Conservation (phyloP, 2,797 vertebrate genomes). For the Spea hammondii region DNA sequence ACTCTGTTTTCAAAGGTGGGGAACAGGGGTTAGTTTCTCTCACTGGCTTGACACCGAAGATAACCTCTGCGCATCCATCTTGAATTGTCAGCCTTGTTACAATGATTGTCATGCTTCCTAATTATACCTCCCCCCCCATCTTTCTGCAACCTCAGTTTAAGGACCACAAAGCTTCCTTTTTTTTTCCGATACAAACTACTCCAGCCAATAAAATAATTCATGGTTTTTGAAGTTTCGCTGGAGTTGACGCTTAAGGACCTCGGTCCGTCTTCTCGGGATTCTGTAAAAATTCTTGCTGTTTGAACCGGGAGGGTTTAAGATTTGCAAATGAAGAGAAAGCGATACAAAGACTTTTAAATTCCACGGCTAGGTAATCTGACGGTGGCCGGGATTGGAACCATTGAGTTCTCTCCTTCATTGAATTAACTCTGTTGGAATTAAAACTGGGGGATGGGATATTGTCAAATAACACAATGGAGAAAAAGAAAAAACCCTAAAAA, state of each 20-base stretch:
- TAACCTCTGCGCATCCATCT: constrained; percentile 60
- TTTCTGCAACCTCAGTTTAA: constrained; percentile 22
- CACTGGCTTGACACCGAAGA: constrained; percentile 56
- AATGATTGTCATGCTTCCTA: constrained; percentile 63
- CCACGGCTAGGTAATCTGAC: constrained; percentile 2
- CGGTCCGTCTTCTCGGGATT: constrained; percentile 64
- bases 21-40: constrained; percentile 56
- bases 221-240: constrained; percentile 54
- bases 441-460: background rate
- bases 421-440: constrained; percentile 5
- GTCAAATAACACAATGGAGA: background rate
- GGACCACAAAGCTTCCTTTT: background rate
- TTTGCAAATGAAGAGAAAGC: constrained; percentile 9
- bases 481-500: background rate
- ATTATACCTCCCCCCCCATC: constrained; percentile 60
- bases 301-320: background rate
- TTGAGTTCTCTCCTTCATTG: background rate
- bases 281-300: constrained; percentile 50
- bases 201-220: background rate
- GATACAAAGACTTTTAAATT: constrained; percentile 49
- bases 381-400: constrained; percentile 3
- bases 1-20: constrained; percentile 55
- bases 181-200: background rate
- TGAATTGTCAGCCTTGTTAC: constrained; percentile 60
- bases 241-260: constrained; percentile 61